Evolutionary conservation across 2,113 vertebrate genomes (phyloP), one percentile per base, ranked within the genome.

Genomic region (Nothobranchius furzeri): DNA sequence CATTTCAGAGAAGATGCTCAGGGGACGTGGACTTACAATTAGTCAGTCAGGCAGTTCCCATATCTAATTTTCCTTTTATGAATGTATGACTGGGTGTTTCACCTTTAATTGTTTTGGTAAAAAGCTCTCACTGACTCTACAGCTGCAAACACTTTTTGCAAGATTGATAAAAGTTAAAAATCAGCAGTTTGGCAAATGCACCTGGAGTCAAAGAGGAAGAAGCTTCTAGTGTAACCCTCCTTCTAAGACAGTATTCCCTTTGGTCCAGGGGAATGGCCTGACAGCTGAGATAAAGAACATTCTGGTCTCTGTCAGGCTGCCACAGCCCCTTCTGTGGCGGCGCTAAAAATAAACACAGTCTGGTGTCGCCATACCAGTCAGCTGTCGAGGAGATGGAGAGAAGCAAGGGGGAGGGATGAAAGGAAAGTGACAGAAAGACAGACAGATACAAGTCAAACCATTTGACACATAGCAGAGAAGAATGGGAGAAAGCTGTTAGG

Each of bases 221-320:
- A 42, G 20, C 47, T 4, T 35, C 40, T 53, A 9, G n/a, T 51
- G 9, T 9, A 6, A 42, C 57, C 15, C n/a, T 0, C 17, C 30
- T 40, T 11, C 37, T 24, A 2, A 12, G 51, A 70, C 49, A 10
- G 48, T 48, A 60, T 82, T 46, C 76, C 72, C 80, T 71, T 76
- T 48, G 50, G 73, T 73, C 56, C 9, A 1, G 1, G 53, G 57
- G 47, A 70, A 54, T 3, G 50, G 54, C 62, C 63, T 79, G 82
- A 85, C 85, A 89, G 81, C 81, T 77, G 82, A 88, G 81, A 88
- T 88, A 77, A 88, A 87, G 87, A 90, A 89, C 86, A 88, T 83
- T 85, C 81, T 83, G 81, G 83, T 74, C 74, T 68, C 70, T 79
- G 83, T 84, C 75, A 81, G 9, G 76, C 68, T 84, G 78, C 83